Base-by-base conservation (phyloP, 2,888 invertebrate genomes). In the Melanostoma scalare region DNA sequence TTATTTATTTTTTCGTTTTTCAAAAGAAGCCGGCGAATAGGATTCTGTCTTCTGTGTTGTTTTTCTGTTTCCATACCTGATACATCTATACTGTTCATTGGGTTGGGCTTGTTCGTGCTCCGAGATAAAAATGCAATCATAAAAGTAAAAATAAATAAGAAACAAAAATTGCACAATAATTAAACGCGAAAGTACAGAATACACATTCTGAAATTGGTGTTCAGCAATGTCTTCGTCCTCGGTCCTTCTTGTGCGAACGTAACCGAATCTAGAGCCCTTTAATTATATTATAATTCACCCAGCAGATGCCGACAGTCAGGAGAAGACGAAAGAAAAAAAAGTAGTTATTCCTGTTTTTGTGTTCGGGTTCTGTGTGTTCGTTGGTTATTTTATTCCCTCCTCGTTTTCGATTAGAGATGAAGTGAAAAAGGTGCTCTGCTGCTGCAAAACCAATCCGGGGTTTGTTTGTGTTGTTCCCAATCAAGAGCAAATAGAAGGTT, bases 281-380 rank as follows among this genome's bases (percentile, higher is more conserved):
- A 78, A 84, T 84, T 84, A 79, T 74, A 84, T 84, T 84, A 79
- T 74, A 84, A 79, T 79, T 79, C 69, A 82, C 79, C 74, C 71
- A 79, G 79, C 84, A 84, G 84, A 84, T 84, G 84, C 84, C 84
- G 84, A 75, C 79, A 79, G 71, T 84, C 69, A 65, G 44, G 69
- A 79, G 74, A 52, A 71, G 65, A 67, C 52, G 71, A 58, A 75
- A 67, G 35, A 67, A 84, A 81, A 81, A 50, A 79, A 79, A 84
- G 79, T 75, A 40, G 79, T 79, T 60, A 71, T 71, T 84, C 79
- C 79, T 75, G 79, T 79, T 84, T 84, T 78, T 78, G 58, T 63
- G 65, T 52, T 77, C 56, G 36, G 63, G 56, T 69, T 60, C 44
- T 69, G 69, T 68, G 72, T 67, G 78, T 82, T 73, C 78, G 78